Evolutionary conservation across 1,140 invertebrate species (phyloP).

Genomic region (Daktulosphaira vitifoliae): DNA sequence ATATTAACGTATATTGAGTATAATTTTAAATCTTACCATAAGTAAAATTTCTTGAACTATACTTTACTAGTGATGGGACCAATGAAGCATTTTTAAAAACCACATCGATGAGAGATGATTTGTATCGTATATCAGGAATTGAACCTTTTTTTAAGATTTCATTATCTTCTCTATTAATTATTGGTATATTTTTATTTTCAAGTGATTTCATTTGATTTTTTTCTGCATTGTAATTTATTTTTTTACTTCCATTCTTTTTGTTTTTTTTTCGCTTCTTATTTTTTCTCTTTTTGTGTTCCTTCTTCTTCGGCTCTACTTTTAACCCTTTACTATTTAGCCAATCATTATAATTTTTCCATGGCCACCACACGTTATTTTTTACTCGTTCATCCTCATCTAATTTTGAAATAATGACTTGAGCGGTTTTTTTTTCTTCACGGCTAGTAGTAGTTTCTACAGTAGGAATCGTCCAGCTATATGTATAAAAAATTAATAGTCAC

Average conservation of each 20-base stretch:
- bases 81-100: slow-evolving; percentile 18
- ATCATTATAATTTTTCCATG: slow-evolving; percentile 26
- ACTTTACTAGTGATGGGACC: slow-evolving; percentile 12
- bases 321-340: slow-evolving; percentile 19
- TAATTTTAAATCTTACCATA: slow-evolving; percentile 1
- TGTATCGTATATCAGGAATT: slow-evolving; percentile 9
- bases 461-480: slow-evolving; percentile 6
- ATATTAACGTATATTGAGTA: too few species aligned
- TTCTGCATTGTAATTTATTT: not conserved
- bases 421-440: not conserved
- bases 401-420: not conserved
- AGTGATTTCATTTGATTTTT: not conserved
- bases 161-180: not conserved
- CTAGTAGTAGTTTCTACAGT: not conserved
- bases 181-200: not conserved
- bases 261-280: slow-evolving; percentile 6
- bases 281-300: not conserved
- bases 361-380: slow-evolving; percentile 25
- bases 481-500: not conserved
- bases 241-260: slow-evolving; percentile 5
- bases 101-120: not conserved
- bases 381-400: not conserved
- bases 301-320: not conserved
- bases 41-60: slow-evolving; percentile 17
- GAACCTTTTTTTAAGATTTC: slow-evolving; percentile 25